Conservation (phyloP, 2,113 vertebrate species). For the Psilopogon haemacephalus region DNA sequence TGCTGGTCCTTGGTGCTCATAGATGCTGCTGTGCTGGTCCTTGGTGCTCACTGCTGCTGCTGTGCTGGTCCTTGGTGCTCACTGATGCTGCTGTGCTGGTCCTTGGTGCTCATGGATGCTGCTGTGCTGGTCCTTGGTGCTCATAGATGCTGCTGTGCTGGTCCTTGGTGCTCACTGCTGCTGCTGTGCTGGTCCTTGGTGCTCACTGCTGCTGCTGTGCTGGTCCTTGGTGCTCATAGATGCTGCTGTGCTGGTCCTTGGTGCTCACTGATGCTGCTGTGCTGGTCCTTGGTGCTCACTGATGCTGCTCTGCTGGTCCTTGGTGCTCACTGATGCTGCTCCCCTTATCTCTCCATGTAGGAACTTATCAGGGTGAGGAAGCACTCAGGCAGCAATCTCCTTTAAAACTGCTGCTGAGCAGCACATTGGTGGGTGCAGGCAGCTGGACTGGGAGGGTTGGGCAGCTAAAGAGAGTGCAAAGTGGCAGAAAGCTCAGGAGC, state of each 20-base stretch:
- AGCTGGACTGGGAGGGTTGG: accelerated
- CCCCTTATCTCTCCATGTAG: background rate
- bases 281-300: too few species aligned
- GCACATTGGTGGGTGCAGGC: background rate
- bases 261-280: too few species aligned
- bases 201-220: too few species aligned
- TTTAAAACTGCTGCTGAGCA: accelerated
- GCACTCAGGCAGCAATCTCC: background rate
- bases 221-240: too few species aligned
- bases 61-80: background rate
- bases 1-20: background rate
- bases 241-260: background rate
- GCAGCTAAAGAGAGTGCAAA: background rate
- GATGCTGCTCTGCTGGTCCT: too few species aligned
- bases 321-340: background rate
- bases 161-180: too few species aligned
- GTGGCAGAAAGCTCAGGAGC: background rate
- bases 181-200: background rate
- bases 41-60: too few species aligned
- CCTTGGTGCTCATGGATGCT: too few species aligned
- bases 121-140: background rate
- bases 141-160: too few species aligned
- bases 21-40: background rate
- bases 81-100: too few species aligned
- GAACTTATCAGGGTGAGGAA: background rate